Percentiles rank a stretch among this genome's conserved stretches.
Conservation (phyloP, 2,797 vertebrate genomes). For the Erethizon dorsatum region DNA sequence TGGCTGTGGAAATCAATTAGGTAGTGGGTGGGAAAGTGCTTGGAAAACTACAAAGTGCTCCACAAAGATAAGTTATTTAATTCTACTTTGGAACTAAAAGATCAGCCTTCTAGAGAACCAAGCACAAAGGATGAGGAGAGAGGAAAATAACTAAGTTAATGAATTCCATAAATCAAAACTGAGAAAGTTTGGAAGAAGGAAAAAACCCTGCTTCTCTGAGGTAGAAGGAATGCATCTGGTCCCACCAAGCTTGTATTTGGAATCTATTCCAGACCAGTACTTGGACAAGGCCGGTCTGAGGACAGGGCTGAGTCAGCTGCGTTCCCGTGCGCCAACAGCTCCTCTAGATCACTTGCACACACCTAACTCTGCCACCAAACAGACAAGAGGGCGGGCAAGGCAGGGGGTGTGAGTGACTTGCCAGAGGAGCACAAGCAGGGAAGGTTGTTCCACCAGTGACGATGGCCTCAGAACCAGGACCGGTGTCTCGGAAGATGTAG, state of each 20-base stretch:
- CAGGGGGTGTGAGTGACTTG: neutral
- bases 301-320: neutral
- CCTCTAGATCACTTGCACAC: neutral
- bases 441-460: neutral
- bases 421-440: neutral
- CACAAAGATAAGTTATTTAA: conserved; percentile 71
- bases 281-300: neutral
- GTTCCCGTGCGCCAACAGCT: neutral
- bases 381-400: conserved; percentile 1
- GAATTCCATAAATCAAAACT: conserved; percentile 81
- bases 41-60: conserved; percentile 48
- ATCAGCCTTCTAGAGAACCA: conserved; percentile 68
- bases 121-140: conserved; percentile 56
- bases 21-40: conserved; percentile 38
- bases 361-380: neutral
- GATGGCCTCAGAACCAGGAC: too few relatives aligned
- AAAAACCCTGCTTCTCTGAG: conserved; percentile 14
- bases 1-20: conserved; percentile 61
- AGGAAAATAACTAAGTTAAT: conserved; percentile 75
- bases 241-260: neutral
- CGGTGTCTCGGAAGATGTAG: neutral
- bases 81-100: conserved; percentile 68
- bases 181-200: conserved; percentile 60
- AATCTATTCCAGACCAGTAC: neutral
- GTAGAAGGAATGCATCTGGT: conserved; percentile 1